Evolutionary conservation across 2,888 invertebrate species (phyloP), one percentile per base, ranked within the genome.

Genomic region (Hetaerina titia): DNA sequence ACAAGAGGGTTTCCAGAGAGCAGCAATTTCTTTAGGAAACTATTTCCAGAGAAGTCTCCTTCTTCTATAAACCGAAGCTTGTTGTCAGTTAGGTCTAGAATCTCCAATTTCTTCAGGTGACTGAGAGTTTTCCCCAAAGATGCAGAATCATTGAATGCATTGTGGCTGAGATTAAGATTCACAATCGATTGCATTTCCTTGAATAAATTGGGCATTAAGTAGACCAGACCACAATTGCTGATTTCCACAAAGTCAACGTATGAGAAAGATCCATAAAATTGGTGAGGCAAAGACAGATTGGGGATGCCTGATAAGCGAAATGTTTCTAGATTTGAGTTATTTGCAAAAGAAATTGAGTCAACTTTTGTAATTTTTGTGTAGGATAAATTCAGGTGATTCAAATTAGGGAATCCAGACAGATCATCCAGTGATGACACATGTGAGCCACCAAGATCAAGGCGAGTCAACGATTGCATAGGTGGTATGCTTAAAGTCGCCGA

Each of bases 1-100:
- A 92, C 15, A 11, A 92, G 22, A 15, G 69, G 92, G 22, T 92
- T 92, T 19, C 92, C 92, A n/a, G 56, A 56, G 0, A 92, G 92
- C 15, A 92, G 8, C 2, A 92, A 69, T 22, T 45, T 19, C 15
- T 19, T 92, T 25, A 92, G 69, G 56, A 56, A 22, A 45, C 22
- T 8, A n/a, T 92, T 92, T 22, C n/a, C 56, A 0, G 45, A 56
- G 8, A 92, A 92, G 31, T 69, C 69, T 0, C 17, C 69, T 15
- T 13, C 45, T 57, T 60, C 74, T 56, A 92, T 69, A 17, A n/a
- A 31, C 19, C 69, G 64, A 0, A 92, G 69, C 6, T 92, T 92
- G n/a, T 92, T 92, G 69, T 74, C 22, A n/a, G 64, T 69, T 4
- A 92, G 69, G n/a, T 92, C 92, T n/a, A 92, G 74, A 7, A 92